Conservation (phyloP, 1,140 invertebrate genomes). For the Orius insidiosus region DNA sequence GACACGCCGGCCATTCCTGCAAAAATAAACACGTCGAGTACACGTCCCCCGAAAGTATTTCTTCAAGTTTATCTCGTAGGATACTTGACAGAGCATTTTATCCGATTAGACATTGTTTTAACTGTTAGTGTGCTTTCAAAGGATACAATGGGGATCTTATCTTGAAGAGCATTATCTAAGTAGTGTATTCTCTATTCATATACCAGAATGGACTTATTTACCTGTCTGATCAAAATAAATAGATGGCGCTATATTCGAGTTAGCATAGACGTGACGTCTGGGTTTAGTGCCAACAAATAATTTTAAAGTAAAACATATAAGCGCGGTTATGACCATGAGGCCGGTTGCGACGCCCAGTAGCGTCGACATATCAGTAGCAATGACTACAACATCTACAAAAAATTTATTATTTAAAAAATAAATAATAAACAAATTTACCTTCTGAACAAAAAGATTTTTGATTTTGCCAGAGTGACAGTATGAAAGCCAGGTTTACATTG, state of each 20-base stretch:
- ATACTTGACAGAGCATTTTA: background rate
- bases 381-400: constrained; percentile 50
- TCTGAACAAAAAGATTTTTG: constrained; percentile 62
- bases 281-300: constrained; percentile 52
- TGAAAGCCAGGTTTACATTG: constrained; percentile 63
- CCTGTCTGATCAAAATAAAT: constrained; percentile 66
- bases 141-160: too few species aligned
- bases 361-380: constrained; percentile 64
- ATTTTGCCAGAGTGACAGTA: constrained; percentile 49
- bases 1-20: constrained; percentile 15
- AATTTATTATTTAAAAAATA: background rate
- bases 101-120: too few species aligned
- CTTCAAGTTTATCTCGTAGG: background rate
- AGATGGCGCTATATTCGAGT: constrained; percentile 60
- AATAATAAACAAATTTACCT: constrained; percentile 33
- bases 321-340: constrained; percentile 59
- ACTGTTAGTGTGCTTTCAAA: too few species aligned
- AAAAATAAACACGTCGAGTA: constrained; percentile 5
- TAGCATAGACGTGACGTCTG: constrained; percentile 57
- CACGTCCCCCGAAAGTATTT: constrained; percentile 1
- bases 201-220: too few species aligned
- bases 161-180: too few species aligned
- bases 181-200: too few species aligned
- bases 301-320: constrained; percentile 72
- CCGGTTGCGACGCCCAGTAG: constrained; percentile 62